A percentile compares a stretch with the other conserved stretches of the same genome.
Evolutionary conservation across 2,113 vertebrate genomes (phyloP).

Genomic region (Cyphomyrus discorhynchus): DNA sequence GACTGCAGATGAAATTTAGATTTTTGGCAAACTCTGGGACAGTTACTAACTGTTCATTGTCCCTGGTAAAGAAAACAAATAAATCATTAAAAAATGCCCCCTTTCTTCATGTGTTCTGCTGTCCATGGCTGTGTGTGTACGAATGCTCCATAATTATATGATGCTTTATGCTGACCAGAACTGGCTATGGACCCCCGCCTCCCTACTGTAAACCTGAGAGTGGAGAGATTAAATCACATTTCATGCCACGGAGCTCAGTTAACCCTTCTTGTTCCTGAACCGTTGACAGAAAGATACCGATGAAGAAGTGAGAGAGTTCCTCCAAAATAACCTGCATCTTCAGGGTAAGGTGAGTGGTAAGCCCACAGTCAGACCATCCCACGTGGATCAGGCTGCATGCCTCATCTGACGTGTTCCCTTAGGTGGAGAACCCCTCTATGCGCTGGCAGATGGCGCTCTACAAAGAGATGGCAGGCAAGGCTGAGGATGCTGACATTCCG

Average conservation of each 20-base stretch:
- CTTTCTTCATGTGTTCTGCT: background rate
- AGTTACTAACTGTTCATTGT: background rate
- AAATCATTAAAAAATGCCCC: background rate
- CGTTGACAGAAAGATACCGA: slow-evolving; percentile 83
- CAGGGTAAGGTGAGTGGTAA: slow-evolving; percentile 76
- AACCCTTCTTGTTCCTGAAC: background rate
- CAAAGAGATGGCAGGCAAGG: slow-evolving; percentile 79
- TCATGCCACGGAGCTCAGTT: background rate
- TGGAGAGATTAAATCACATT: background rate
- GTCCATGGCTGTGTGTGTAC: background rate
- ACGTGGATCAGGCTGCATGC: no score
- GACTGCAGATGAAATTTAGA: background rate
- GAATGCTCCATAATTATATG: background rate
- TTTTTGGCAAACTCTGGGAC: background rate
- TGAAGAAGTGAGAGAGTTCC: slow-evolving; percentile 86
- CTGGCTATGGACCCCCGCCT: background rate
- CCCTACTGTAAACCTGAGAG: background rate
- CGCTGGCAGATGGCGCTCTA: slow-evolving; percentile 92
- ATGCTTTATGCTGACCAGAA: background rate
- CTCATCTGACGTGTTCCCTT: background rate
- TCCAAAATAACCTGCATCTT: slow-evolving; percentile 84
- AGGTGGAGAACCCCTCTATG: slow-evolving; percentile 85
- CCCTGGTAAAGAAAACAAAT: background rate
- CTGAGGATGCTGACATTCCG: slow-evolving; percentile 74
- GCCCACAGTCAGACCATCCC: background rate